Evolutionary conservation across 2,113 vertebrate species (phyloP), one percentile per base, ranked within the genome.

Genomic region (Podiceps cristatus): DNA sequence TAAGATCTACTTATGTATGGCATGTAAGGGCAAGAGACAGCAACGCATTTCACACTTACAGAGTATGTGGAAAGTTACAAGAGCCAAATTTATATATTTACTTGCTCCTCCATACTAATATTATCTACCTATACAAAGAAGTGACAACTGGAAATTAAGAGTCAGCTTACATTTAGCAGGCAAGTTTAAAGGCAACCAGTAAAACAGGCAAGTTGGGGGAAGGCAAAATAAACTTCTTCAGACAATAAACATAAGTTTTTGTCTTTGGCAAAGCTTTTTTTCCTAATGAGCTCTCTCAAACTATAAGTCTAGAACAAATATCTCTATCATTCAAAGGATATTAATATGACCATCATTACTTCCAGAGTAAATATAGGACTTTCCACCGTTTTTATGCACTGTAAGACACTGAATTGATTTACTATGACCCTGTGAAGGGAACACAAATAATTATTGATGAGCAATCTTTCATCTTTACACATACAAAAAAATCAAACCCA

Each of bases 321-420:
- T 8, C 8, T 31, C 20, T 24, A 10, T 8, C 16, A 78, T 37
- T 84, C 91, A 97, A 99, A 99, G 99, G 99, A 99, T 99, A 99
- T 99, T 99, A 96, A 99, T 99, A 96, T 99, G 99, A 63, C 99
- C 99, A 13, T 99, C 99, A 8, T 99, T 99, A 97, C 99, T 99
- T 88, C 99, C 99, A 0, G 99, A 99, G 96, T 99, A 99, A 98
- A 99, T 99, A 97, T 97, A 98, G 33, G 98, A 93, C 84, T 97
- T 98, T 2, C 98, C 99, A 8, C 99, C 98, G 1, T 96, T 98
- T 95, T 96, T 99, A 95, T 99, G 99, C 74, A 99, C 98, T 0
- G 99, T 99, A 96, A 99, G 91, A 97, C 99, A 99, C 97, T 99
- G 99, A 97, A 99, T 99, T 42, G 99, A 99, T 81, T 99, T 99